These are phyloP conservation scores for Cossypha niveicapilla DNA, from an alignment of 2,797 vertebrate species.

Conservation along the genomic window DNA sequence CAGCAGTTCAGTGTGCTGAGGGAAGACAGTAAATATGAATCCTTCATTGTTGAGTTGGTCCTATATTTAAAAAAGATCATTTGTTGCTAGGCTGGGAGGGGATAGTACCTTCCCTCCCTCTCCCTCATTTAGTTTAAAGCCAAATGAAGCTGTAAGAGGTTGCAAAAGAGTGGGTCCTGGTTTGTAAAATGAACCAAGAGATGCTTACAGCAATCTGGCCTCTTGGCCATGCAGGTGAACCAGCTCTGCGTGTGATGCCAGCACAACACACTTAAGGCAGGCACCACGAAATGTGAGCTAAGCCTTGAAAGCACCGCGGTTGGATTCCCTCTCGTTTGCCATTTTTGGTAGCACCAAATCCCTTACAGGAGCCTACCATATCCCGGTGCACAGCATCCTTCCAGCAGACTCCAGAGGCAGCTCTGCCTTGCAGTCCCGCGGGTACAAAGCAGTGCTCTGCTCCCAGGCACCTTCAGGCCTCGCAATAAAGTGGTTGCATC, in stretches of 20 bases:
- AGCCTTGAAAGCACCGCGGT: not conserved
- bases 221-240: not conserved
- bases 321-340: not conserved
- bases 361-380: rapidly evolving
- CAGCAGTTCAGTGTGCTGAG: not conserved
- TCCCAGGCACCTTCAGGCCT: not conserved
- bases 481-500: rapidly evolving
- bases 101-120: not conserved
- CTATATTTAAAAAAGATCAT: not conserved
- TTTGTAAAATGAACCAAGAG: not conserved
- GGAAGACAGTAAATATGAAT: not conserved
- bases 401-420: not conserved
- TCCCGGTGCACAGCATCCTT: not conserved
- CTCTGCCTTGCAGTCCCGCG: rapidly evolving
- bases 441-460: not conserved
- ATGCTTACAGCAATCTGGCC: not conserved
- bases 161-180: not conserved
- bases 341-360: not conserved
- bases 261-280: rapidly evolving
- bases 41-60: not conserved
- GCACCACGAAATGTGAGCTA: rapidly evolving
- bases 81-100: not conserved
- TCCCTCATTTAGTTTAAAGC: not conserved
- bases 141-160: not conserved
- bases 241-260: rapidly evolving